These are phyloP conservation scores for Hydrocynus forskahlii DNA, from an alignment of 2,797 vertebrate genomes.

Conservation along the genomic window DNA sequence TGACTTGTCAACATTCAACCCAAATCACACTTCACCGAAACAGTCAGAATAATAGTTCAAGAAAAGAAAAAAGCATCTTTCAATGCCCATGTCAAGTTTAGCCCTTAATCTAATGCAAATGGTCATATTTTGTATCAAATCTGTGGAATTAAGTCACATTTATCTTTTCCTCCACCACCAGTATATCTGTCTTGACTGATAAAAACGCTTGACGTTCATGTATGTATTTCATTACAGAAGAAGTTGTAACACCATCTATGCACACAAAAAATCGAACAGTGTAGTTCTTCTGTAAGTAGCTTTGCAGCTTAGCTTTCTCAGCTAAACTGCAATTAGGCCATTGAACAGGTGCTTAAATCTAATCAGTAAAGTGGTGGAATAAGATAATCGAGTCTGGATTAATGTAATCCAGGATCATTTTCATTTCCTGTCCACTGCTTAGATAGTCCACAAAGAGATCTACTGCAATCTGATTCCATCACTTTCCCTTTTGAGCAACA, in stretches of 20 bases:
- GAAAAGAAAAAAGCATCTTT: too few species aligned
- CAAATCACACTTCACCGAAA: too few species aligned
- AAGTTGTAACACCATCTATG: constrained; percentile 20
- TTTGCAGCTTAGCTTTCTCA: constrained; percentile 48
- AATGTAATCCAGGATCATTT: constrained; percentile 52
- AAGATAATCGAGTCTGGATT: constrained; percentile 48
- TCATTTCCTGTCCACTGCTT: constrained; percentile 50
- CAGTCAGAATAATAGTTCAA: too few species aligned
- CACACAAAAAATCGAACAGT: neutral
- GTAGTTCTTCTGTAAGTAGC: constrained; percentile 28
- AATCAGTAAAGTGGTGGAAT: constrained; percentile 53
- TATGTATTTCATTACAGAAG: neutral
- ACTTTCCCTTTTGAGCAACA: constrained; percentile 23
- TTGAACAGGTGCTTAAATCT: constrained; percentile 53
- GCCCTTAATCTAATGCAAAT: too few species aligned
- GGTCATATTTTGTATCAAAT: too few species aligned
- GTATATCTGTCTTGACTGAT: neutral
- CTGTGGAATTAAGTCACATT: too few species aligned
- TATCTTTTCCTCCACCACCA: too few species aligned
- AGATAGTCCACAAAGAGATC: constrained; percentile 54
- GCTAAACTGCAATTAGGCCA: constrained; percentile 41
- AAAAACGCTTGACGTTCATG: neutral
- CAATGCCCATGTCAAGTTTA: too few species aligned
- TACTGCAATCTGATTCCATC: constrained; percentile 47
- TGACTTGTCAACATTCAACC: too few species aligned